These are phyloP conservation scores for Megalopta genalis DNA, from an alignment of 1,140 invertebrate genomes.

Conservation along the genomic window DNA sequence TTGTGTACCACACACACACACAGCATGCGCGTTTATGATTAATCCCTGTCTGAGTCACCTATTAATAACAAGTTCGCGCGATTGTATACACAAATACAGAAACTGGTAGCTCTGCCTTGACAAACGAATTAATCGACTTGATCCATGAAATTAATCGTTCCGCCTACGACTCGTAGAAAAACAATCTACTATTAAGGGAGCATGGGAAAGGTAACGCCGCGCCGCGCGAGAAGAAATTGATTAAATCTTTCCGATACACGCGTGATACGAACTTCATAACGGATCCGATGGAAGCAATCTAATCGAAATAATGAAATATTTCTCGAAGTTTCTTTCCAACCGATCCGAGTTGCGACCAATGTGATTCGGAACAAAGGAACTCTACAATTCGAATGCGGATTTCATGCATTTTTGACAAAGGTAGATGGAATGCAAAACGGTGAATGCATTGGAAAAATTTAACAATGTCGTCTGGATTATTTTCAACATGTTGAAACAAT, in stretches of 20 bases:
- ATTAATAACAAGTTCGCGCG: conserved; percentile 27
- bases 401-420: too few species aligned
- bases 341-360: too few species aligned
- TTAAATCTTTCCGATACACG: conserved; percentile 6
- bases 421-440: too few species aligned
- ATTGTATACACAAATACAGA: conserved; percentile 35
- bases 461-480: too few species aligned
- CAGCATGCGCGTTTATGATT: conserved; percentile 10
- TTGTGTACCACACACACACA: too few species aligned
- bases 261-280: neutral
- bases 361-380: too few species aligned
- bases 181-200: conserved; percentile 16
- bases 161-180: neutral
- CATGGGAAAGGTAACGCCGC: conserved; percentile 36
- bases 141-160: conserved; percentile 36
- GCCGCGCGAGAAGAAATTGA: neutral
- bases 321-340: too few species aligned
- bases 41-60: conserved; percentile 12
- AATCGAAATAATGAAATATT: neutral
- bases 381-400: too few species aligned
- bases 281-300: neutral
- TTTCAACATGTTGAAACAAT: too few species aligned
- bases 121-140: conserved; percentile 43
- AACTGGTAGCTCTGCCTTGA: conserved; percentile 40
- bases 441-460: too few species aligned